Base-by-base conservation (phyloP, 2,888 invertebrate species). In the Ormyrus rosae region DNA sequence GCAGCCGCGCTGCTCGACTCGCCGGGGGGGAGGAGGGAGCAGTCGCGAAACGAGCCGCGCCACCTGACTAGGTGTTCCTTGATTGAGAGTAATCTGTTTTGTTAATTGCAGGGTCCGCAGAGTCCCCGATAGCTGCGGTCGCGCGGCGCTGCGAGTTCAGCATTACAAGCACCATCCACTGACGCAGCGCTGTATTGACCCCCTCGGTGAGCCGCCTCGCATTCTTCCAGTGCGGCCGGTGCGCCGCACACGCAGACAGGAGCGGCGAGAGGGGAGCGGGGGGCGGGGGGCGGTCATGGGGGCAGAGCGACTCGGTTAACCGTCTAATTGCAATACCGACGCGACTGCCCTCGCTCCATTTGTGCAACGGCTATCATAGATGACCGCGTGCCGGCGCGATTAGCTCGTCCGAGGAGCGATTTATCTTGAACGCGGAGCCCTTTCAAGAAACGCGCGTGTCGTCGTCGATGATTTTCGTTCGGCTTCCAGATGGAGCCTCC, bases 41-140 rank as follows among this genome's bases (percentile, higher is more conserved):
- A 53, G 48, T 10, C 9, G 55, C 45, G 55, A 55, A 46, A 71
- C 50, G 53, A 65, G 56, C 51, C 61, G n/a, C 68, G 63, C 67
- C 79, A 80, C 73, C 81, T 82, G 80, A 80, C 81, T 84, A 51
- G 87, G 86, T 85, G 87, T 86, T 85, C 85, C 87, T 86, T 89
- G 89, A 89, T 89, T 86, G 89, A 88, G 88, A 86, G 88, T 88
- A 89, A 88, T 89, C 88, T 89, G 88, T 88, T 89, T 89, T 88
- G 89, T 88, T 89, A 89, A 89, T 89, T 89, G 89, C 89, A 87
- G 87, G 87, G 87, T 88, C 86, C 85, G 87, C 86, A 86, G 86
- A 86, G 87, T 80, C 45, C 50, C 85, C 88, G 86, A 89, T 88
- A 86, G 85, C 86, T 89, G 87, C 84, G 87, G 89, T 88, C 84